These are phyloP conservation scores for Ophonus ardosiacus DNA, from an alignment of 2,888 invertebrate species.

Conservation along the genomic window DNA sequence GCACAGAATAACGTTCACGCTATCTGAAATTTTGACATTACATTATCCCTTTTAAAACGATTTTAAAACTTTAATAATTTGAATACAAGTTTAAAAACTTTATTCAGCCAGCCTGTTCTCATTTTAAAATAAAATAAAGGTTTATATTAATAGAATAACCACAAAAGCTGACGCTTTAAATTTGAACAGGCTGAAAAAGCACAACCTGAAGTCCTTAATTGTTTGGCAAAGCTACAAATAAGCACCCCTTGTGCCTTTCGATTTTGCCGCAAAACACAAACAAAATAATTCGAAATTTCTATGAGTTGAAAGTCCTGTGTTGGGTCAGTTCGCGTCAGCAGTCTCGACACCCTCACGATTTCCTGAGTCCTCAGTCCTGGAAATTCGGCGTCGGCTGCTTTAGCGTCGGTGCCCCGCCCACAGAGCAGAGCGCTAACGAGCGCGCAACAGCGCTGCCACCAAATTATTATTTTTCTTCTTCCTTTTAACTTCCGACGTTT, in stretches of 20 bases:
- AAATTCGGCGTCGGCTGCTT: slow-evolving; percentile 7
- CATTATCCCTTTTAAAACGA: too few relatives aligned
- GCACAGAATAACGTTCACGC: too few relatives aligned
- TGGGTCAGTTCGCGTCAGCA: slow-evolving; percentile 44
- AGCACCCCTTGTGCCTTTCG: background rate
- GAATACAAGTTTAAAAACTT: too few relatives aligned
- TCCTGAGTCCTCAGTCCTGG: slow-evolving; percentile 20
- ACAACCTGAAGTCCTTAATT: slow-evolving; percentile 1
- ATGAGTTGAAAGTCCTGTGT: slow-evolving; percentile 16
- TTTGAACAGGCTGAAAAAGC: background rate
- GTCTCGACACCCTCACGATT: slow-evolving; percentile 31
- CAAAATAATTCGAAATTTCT: slow-evolving; percentile 44
- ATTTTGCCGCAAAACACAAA: slow-evolving; percentile 17
- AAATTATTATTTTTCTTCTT: slow-evolving; percentile 57
- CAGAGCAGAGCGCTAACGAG: slow-evolving; percentile 36
- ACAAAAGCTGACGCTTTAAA: background rate
- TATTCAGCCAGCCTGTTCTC: too few relatives aligned
- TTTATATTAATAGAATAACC: too few relatives aligned
- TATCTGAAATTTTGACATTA: too few relatives aligned
- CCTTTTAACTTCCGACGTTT: slow-evolving; percentile 52
- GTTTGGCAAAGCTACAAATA: slow-evolving; percentile 25
- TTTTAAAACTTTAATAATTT: too few relatives aligned
- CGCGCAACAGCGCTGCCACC: slow-evolving; percentile 47
- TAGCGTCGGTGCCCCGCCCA: background rate
- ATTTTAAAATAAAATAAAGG: too few relatives aligned